Conservation (phyloP, 2,888 invertebrate genomes). For the Tortrix viridana region DNA sequence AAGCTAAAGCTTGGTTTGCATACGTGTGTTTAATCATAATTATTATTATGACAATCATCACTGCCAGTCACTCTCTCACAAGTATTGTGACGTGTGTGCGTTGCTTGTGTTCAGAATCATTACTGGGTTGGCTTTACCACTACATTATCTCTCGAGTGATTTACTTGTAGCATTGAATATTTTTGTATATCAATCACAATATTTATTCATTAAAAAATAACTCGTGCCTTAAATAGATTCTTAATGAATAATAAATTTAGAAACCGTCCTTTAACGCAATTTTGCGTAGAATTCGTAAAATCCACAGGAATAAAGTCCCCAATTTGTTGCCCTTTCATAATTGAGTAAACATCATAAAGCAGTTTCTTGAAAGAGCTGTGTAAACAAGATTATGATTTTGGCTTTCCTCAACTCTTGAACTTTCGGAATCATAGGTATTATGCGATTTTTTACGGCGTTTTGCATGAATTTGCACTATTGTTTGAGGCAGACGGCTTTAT, state of each 20-base stretch:
- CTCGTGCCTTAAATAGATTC: neutral
- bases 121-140: too few species aligned
- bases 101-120: too few species aligned
- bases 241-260: conserved; percentile 30
- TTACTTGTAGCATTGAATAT: neutral
- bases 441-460: conserved; percentile 37
- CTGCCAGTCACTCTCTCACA: too few species aligned
- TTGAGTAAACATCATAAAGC: conserved; percentile 52
- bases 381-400: conserved; percentile 56
- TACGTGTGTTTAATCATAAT: too few species aligned
- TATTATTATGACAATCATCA: too few species aligned
- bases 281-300: conserved; percentile 43
- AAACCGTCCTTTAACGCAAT: conserved; percentile 39
- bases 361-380: conserved; percentile 50
- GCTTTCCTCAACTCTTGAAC: conserved; percentile 38
- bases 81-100: too few species aligned
- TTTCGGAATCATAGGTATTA: conserved; percentile 26
- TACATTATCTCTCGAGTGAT: neutral
- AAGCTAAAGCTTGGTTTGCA: too few species aligned
- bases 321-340: conserved; percentile 51
- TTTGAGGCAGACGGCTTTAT: conserved; percentile 46
- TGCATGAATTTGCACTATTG: conserved; percentile 44
- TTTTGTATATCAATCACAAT: neutral
- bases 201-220: neutral
- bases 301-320: conserved; percentile 48